Conservation (phyloP, 2,797 vertebrate species). For the Clamator glandarius region DNA sequence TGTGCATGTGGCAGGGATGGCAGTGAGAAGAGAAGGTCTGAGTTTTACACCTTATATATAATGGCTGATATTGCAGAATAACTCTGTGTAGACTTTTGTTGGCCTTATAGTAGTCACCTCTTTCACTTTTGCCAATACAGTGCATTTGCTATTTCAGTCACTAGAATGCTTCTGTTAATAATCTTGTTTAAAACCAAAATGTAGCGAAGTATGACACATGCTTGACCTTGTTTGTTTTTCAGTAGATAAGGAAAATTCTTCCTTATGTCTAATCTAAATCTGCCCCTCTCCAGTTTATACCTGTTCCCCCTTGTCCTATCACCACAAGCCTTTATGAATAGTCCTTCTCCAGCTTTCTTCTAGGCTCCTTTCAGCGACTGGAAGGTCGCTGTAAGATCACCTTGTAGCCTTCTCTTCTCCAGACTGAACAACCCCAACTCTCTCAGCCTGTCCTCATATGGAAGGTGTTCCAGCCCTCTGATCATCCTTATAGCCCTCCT, state of each 20-base stretch:
- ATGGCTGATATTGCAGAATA: background rate
- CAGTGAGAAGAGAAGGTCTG: background rate
- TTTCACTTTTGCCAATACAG: background rate
- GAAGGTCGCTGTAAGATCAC: no score
- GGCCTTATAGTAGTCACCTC: rapidly evolving
- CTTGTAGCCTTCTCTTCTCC: no score
- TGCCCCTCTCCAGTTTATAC: no score
- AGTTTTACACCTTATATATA: background rate
- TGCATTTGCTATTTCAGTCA: background rate
- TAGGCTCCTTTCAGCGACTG: no score
- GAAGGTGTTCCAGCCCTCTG: no score
- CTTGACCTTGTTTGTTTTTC: background rate
- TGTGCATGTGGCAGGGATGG: rapidly evolving
- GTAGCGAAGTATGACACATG: background rate
- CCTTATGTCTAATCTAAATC: no score
- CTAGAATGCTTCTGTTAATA: background rate
- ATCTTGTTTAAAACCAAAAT: background rate
- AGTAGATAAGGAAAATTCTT: background rate
- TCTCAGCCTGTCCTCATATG: no score
- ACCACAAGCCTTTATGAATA: no score
- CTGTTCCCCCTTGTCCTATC: no score
- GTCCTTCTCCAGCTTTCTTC: no score
- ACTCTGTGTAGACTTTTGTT: background rate
- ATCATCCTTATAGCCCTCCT: no score
- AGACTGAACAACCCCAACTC: no score